phyloP scores from a whole-genome alignment of 92 coral and sea anemone species.

The Pocillopora grandis region DNA sequence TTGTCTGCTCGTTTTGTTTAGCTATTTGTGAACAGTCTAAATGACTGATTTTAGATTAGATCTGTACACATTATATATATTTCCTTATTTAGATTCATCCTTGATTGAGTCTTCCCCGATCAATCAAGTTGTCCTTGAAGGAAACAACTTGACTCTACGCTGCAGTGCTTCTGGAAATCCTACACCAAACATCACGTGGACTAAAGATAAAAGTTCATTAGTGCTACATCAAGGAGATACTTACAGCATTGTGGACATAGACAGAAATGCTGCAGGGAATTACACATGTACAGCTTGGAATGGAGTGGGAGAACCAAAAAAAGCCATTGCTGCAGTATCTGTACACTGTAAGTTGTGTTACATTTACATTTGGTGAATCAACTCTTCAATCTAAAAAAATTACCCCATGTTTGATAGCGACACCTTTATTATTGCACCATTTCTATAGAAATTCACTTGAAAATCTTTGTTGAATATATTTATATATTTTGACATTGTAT shows the following conservation, averaged over 20 bases:
- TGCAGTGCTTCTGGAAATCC: constrained; percentile 43
- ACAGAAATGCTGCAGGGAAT: constrained; percentile 1
- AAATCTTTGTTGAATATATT: no score
- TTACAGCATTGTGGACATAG: not conserved
- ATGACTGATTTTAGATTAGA: no score
- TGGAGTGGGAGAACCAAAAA: not conserved
- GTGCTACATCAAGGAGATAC: constrained; percentile 26
- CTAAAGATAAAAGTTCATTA: not conserved
- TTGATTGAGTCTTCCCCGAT: not conserved
- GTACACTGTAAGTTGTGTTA: constrained; percentile 21
- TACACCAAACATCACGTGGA: constrained; percentile 40
- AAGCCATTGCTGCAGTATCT: not conserved
- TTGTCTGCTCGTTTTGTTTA: no score
- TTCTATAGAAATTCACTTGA: no score
- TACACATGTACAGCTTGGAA: not conserved
- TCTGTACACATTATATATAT: not conserved
- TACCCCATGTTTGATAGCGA: not conserved
- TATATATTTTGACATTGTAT: no score
- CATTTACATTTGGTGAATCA: not conserved
- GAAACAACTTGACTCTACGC: constrained; percentile 6
- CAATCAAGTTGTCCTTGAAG: not conserved
- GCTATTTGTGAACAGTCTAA: no score
- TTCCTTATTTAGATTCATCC: constrained; percentile 11
- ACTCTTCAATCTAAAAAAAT: not conserved
- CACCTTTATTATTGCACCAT: no score